These are phyloP conservation scores for Albula goreensis DNA, from an alignment of 2,113 vertebrate genomes.

Conservation along the genomic window DNA sequence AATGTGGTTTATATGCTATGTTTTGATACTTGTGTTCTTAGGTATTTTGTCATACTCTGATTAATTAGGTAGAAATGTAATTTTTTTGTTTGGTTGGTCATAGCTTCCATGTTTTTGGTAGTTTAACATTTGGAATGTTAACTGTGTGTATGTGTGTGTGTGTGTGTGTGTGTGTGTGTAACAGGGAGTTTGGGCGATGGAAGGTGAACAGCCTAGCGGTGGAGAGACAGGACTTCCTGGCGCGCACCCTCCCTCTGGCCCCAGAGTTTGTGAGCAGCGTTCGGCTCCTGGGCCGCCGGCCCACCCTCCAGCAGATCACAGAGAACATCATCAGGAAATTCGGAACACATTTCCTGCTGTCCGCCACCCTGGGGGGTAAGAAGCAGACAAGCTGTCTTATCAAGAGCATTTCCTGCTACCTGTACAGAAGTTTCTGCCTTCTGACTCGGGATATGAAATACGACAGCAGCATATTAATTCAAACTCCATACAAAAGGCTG, in stretches of 20 bases:
- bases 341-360: constrained; percentile 72
- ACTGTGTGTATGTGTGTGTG: background rate
- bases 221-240: constrained; percentile 64
- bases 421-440: too few species aligned
- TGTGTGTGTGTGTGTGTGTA: constrained; percentile 9
- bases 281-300: constrained; percentile 72
- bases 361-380: constrained; percentile 76
- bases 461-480: too few species aligned
- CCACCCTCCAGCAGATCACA: constrained; percentile 70
- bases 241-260: constrained; percentile 67
- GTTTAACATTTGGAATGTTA: background rate
- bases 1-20: background rate
- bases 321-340: constrained; percentile 78
- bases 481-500: background rate
- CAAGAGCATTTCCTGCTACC: too few species aligned
- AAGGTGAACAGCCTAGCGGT: constrained; percentile 78
- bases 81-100: background rate
- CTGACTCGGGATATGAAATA: too few species aligned
- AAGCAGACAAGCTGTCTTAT: background rate
- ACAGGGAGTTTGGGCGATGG: constrained; percentile 79
- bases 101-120: background rate
- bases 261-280: constrained; percentile 72
- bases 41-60: too few species aligned
- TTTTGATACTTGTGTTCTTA: too few species aligned
- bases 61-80: too few species aligned